Conservation (phyloP, 1,140 invertebrate species). For the Trinorchestia longiramus region DNA sequence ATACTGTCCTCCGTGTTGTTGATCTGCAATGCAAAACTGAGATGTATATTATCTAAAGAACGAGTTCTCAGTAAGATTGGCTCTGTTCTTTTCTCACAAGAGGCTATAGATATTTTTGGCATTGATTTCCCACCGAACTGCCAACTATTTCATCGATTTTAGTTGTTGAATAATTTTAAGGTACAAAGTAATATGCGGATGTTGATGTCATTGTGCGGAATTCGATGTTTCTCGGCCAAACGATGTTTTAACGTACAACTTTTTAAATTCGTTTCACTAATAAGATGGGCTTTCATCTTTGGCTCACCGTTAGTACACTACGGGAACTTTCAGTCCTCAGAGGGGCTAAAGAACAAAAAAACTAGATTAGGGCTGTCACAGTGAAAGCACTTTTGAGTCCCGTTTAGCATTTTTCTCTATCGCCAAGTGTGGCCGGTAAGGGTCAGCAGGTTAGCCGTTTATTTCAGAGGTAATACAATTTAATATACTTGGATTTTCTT, state of each 20-base stretch:
- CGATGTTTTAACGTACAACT: too few species aligned
- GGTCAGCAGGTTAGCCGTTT: too few species aligned
- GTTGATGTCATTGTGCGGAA: not conserved
- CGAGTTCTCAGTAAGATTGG: not conserved
- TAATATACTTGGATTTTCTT: too few species aligned
- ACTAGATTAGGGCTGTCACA: not conserved
- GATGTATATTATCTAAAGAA: not conserved
- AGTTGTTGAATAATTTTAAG: conserved; percentile 43
- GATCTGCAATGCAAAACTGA: not conserved
- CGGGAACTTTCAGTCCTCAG: too few species aligned
- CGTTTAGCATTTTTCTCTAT: not conserved
- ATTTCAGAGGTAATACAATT: too few species aligned
- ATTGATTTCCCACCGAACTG: conserved; percentile 45
- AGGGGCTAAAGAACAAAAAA: not conserved
- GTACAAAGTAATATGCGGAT: not conserved
- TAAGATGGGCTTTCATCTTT: too few species aligned
- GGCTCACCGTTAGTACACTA: too few species aligned
- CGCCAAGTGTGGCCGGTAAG: not conserved
- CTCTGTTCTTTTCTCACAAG: not conserved
- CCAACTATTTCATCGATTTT: conserved; percentile 19
- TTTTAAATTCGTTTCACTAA: too few species aligned
- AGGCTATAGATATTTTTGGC: conserved; percentile 47
- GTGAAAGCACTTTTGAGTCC: not conserved
- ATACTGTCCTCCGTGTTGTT: not conserved
- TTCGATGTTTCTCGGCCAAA: not conserved